Base-by-base conservation (phyloP, 1,140 invertebrate genomes). In the Formica selysi region DNA sequence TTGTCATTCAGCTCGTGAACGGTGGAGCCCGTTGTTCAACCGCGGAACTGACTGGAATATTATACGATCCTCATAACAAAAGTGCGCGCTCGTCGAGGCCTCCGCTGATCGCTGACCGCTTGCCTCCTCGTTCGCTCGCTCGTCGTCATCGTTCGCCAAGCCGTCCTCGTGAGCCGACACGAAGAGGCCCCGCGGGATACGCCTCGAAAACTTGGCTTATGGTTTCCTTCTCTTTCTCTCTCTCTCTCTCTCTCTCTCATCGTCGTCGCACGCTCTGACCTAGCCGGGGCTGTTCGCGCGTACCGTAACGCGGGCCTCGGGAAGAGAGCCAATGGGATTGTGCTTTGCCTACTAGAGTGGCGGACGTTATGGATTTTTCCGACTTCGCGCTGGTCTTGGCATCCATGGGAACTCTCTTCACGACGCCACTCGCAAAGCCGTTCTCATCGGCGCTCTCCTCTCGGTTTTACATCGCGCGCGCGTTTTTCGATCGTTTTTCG, bases 11-110 rank as follows among this genome's bases (percentile, higher is more conserved):
- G 89, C 92, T 87, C 92, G 92, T 90, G 93, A 87, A 89, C 70
- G 67, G 73, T 91, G 91, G 92, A 93, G 94, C 93, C 92, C 93
- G 94, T 94, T 95, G 94, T 95, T 94, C 92, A 93, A 91, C 91
- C 92, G 92, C 91, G 91, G 73, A 90, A 91, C 93, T 94, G 94
- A 94, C 93, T 94, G 88, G 94, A 94, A 94, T 94, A 94, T 94
- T 90, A 92, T 94, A 94, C 92, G 91, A 94, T 92, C 62, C 92
- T 94, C 93, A 92, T 94, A 94, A 94, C 92, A 92, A 93, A 94
- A 93, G 91, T 93, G 88, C 74, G 68, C 78, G 36, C 84, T 57
- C 70, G 76, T 68, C 78, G 87, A 57, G 76, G 64, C 71, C 84
- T 68, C 61, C 29, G 57, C 22, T 87, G 86, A 81, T 89, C 76